Percentiles rank a stretch among this genome's conserved stretches.
phyloP scores from a whole-genome alignment of 2,888 invertebrate species.

The Elaeidobius kamerunicus region DNA sequence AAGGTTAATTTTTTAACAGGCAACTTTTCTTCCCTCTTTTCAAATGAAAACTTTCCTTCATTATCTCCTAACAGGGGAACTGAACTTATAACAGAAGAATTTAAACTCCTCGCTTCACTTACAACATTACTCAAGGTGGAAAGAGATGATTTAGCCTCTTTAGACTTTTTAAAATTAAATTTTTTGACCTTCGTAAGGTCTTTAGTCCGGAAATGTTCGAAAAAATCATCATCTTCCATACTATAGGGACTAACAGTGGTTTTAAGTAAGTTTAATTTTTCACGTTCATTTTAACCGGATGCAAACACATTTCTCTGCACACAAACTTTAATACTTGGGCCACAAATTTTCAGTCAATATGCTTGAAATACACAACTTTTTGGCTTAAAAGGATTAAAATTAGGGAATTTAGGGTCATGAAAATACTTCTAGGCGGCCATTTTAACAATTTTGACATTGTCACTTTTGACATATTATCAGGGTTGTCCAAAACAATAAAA shows the following conservation, averaged over 20 bases:
- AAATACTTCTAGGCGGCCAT: background rate
- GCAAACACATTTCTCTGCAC: background rate
- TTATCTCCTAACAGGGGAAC: background rate
- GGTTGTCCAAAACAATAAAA: background rate
- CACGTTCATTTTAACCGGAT: background rate
- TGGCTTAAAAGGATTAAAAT: background rate
- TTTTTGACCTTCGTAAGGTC: constrained; percentile 32
- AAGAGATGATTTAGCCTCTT: constrained; percentile 2
- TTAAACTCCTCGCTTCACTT: too few species aligned
- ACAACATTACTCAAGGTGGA: background rate
- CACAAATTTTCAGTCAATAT: background rate
- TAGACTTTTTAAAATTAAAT: constrained; percentile 36
- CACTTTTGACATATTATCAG: background rate
- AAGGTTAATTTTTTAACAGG: background rate
- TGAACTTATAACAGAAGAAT: too few species aligned
- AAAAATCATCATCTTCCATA: constrained; percentile 34
- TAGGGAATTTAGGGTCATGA: background rate
- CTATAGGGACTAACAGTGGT: too few species aligned
- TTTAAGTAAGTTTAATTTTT: too few species aligned
- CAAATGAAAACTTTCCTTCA: background rate
- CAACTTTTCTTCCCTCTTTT: background rate
- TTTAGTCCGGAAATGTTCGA: constrained; percentile 32
- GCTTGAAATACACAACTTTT: too few species aligned
- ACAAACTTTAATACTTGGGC: background rate
- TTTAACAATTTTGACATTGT: background rate